Base-by-base conservation (phyloP, 2,888 invertebrate genomes). In the Microdon myrmicae region DNA sequence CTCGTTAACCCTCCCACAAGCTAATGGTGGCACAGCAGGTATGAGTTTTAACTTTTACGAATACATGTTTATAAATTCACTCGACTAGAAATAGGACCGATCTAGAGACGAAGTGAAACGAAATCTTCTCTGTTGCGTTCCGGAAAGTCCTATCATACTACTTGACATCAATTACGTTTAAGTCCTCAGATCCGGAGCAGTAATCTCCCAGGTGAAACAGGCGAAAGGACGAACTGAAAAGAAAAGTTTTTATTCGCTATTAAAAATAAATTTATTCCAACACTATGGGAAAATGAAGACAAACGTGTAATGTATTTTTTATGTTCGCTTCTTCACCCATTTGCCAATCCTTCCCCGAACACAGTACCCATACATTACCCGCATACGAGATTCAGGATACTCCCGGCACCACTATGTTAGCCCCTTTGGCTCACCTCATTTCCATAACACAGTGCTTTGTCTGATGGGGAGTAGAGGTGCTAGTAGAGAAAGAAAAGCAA, bases 221-320 rank as follows among this genome's bases (percentile, higher is more conserved):
- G n/a, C 31, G n/a, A 31, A 45, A 47, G 47, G 47, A 55, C 47
- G 47, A 55, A 55, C 47, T 55, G 55, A 55, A 55, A 35, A 41
- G 41, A 47, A 55, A 55, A 47, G 34, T 47, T 55, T 54, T 54
- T 55, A 41, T 34, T 29, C 34, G 34, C 55, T 47, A 55, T 55
- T 55, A 55, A 55, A 55, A 55, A 55, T 47, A 35, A 55, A 55
- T 55, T 55, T 55, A 55, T 55, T 55, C 55, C 55, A 55, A 55
- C 55, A 55, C 55, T 55, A 47, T 41, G 47, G 55, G 16, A 55
- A 47, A 55, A 47, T 45, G 47, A 55, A 55, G 39, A 39, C 55
- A 55, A 55, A 39, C 47, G 55, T 32, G 28, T 55, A 55, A 55
- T 55, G 55, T 45, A 47, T 39, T 55, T 55, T 55, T 55, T 55